Conservation (phyloP, 2,888 invertebrate species). For the Iphiclides podalirius region DNA sequence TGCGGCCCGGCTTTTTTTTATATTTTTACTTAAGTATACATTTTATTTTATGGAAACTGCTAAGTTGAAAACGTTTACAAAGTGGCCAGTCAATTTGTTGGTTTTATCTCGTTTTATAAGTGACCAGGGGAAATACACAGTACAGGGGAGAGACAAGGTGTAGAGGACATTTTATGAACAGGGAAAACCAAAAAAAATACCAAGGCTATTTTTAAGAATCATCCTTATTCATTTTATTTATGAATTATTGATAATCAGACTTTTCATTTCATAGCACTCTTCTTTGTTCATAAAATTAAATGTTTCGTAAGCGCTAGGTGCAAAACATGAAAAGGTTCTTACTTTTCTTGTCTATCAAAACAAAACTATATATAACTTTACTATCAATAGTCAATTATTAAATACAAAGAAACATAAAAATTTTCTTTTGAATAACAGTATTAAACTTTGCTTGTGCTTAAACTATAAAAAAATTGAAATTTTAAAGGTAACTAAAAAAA, state of each 20-base stretch:
- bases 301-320: neutral
- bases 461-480: too few species aligned
- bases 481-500: conserved; percentile 1
- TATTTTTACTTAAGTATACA: conserved; percentile 20
- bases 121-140: conserved; percentile 28
- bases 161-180: too few species aligned
- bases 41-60: conserved; percentile 21
- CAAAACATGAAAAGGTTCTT: conserved; percentile 22
- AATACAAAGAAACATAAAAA: too few species aligned
- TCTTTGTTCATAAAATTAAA: too few species aligned
- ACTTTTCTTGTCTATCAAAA: too few species aligned
- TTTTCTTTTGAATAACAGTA: neutral
- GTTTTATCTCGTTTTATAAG: conserved; percentile 27
- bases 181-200: too few species aligned
- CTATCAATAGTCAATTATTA: conserved; percentile 21
- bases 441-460: conserved; percentile 14
- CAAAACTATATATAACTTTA: conserved; percentile 21
- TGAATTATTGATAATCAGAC: too few species aligned
- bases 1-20: conserved; percentile 24
- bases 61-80: conserved; percentile 27
- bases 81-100: conserved; percentile 28
- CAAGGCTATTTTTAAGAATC: too few species aligned
- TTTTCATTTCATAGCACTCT: too few species aligned
- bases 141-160: conserved; percentile 26
- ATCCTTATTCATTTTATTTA: too few species aligned